These are phyloP conservation scores for Lynx canadensis DNA, from an alignment of 2,113 vertebrate genomes.

Conservation along the genomic window DNA sequence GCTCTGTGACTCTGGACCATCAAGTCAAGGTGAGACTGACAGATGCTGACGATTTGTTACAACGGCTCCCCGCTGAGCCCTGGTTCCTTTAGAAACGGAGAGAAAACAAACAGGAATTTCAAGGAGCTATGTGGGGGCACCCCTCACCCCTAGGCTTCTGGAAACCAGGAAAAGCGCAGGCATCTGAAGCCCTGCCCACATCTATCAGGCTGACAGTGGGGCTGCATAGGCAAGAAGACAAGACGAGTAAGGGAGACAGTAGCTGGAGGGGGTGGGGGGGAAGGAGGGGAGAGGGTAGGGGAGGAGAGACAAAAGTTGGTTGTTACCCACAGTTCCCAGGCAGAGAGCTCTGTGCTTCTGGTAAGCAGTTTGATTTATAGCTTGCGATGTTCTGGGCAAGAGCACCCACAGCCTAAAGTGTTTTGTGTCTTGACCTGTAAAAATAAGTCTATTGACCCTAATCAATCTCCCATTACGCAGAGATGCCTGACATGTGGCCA, in stretches of 20 bases:
- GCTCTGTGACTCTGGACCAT: background rate
- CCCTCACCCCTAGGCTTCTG: background rate
- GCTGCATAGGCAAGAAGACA: background rate
- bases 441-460: conserved; percentile 92
- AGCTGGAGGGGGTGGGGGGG: background rate
- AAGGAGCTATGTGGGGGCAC: background rate
- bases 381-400: conserved; percentile 85
- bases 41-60: conserved; percentile 13
- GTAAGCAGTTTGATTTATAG: conserved; percentile 88
- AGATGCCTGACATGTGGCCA: conserved; percentile 84
- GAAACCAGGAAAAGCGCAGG: background rate
- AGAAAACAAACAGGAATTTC: conserved; percentile 66
- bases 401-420: conserved; percentile 80
- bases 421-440: conserved; percentile 86
- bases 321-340: conserved; percentile 45
- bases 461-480: conserved; percentile 91
- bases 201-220: background rate
- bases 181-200: background rate
- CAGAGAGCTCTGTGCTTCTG: conserved; percentile 72
- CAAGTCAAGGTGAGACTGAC: background rate
- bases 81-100: conserved; percentile 32
- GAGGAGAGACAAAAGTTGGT: conserved; percentile 83
- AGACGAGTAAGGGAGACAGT: background rate
- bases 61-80: background rate
- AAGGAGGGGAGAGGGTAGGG: too few species aligned